Evolutionary conservation across 2,888 invertebrate genomes (phyloP).

Genomic region (Parapristionchus giblindavisi): DNA sequence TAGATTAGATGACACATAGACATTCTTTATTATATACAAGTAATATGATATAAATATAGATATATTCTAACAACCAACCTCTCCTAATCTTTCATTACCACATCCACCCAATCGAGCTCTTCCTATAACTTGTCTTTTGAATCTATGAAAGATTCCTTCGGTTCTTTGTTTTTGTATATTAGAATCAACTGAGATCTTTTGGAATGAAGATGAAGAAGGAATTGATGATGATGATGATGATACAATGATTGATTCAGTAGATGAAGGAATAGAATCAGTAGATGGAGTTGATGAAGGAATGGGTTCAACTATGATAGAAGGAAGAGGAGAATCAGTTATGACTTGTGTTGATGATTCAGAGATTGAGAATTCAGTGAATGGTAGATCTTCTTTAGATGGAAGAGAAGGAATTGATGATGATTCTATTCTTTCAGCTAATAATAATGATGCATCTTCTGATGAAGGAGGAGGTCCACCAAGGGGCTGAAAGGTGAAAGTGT

Average conservation of each 20-base stretch:
- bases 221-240: background rate
- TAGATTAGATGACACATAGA: too few relatives aligned
- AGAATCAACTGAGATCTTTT: background rate
- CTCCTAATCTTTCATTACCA: constrained; percentile 20
- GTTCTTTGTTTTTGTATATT: constrained; percentile 14
- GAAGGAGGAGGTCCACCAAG: background rate
- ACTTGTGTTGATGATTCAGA: constrained; percentile 20
- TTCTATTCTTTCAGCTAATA: background rate
- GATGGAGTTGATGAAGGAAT: background rate
- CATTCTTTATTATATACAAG: too few relatives aligned
- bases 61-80: constrained; percentile 15
- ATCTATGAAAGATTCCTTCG: constrained; percentile 13
- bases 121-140: constrained; percentile 25
- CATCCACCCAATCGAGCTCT: constrained; percentile 28
- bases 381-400: background rate
- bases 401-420: background rate
- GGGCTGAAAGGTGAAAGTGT: background rate
- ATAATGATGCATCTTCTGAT: background rate
- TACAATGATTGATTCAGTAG: constrained; percentile 8
- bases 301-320: background rate
- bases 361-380: constrained; percentile 16
- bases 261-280: constrained; percentile 2
- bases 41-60: too few relatives aligned
- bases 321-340: background rate
- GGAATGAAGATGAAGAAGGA: constrained; percentile 21